Evolutionary conservation across 92 coral and sea anemone species (phyloP), one percentile per base, ranked within the genome.

Genomic region (Bergia sp.): DNA sequence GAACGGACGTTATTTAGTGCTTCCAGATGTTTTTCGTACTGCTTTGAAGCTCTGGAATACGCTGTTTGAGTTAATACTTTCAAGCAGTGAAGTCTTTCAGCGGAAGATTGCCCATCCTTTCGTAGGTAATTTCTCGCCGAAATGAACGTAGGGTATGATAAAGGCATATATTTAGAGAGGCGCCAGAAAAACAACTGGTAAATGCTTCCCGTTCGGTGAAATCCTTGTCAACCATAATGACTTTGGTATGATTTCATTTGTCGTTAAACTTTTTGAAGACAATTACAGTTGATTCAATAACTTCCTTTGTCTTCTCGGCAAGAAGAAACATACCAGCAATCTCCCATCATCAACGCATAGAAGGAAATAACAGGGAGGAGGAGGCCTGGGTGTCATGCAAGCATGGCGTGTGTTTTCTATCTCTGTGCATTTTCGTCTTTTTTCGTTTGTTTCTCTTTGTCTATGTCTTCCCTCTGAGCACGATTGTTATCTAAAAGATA

Each of bases 141-240:
- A 93, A 88, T 9, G 89, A 89, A 21, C 88, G 37, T 71, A 86
- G 86, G 20, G 85, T 91, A 77, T 91, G 93, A 64, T 88, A 88
- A 61, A 93, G 90, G 72, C 95, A 93, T 18, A 90, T 93, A 75
- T 88, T 75, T 37, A 93, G 86, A 15, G 89, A 91, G 38, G 93
- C 91, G 6, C 72, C 88, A 1, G 91, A 92, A 73, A 93, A 93
- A 67, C 90, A 89, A 16, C 82, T 86, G 36, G 76, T 79, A 86
- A 93, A 86, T 9, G 92, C 76, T 61, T 89, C 94, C 47, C 94
- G 49, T 77, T 92, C 96, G 40, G 92, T 93, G 81, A 89, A 93
- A 71, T 93, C 92, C 76, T 93, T 91, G 86, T 89, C 90, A n/a
- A 90, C 77, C 91, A 86, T 87, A 8, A 82, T 57, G 38, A 89